Conservation (phyloP, 2,113 vertebrate species). For the Ibidorhyncha struthersii region DNA sequence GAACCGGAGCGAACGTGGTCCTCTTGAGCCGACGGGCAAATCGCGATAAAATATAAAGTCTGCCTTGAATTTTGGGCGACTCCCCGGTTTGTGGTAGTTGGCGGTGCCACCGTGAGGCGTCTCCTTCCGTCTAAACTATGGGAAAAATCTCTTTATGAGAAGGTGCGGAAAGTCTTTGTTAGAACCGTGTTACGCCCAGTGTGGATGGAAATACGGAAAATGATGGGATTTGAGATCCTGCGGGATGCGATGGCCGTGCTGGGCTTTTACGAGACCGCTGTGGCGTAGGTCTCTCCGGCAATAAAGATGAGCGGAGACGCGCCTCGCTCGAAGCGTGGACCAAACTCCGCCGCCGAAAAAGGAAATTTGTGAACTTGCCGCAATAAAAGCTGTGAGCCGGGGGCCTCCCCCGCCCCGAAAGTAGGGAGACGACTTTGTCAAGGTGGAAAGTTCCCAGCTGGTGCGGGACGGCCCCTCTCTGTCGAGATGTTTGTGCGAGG, state of each 20-base stretch:
- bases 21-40: accelerated
- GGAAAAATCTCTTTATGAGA: neutral
- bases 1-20: accelerated
- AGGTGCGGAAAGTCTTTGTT: neutral
- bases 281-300: neutral
- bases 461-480: accelerated
- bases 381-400: accelerated
- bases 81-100: neutral
- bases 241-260: neutral
- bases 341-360: neutral
- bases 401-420: too few species aligned
- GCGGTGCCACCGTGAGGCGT: accelerated
- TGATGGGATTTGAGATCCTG: too few species aligned
- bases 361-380: accelerated
- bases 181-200: accelerated
- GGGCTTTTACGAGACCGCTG: neutral
- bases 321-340: accelerated
- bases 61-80: neutral
- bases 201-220: neutral
- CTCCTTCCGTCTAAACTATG: neutral
- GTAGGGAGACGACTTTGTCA: accelerated
- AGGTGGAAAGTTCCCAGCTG: neutral
- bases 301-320: neutral
- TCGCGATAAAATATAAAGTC: accelerated
- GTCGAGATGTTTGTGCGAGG: accelerated